These are phyloP conservation scores for Micromussa lordhowensis DNA, from an alignment of 92 coral and sea anemone genomes.

Conservation along the genomic window DNA sequence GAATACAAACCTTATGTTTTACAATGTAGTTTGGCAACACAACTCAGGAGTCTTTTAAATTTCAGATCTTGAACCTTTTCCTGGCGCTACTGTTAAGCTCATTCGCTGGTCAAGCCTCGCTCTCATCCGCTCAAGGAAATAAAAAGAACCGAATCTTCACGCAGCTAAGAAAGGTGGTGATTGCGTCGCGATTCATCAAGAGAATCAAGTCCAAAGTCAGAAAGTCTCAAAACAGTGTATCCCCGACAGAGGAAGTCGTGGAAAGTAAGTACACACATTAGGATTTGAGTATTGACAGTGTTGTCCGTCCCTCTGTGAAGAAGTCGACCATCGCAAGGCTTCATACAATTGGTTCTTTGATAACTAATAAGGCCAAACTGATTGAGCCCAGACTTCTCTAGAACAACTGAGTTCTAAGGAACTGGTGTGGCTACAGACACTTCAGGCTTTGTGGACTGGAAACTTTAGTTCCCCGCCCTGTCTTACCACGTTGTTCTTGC, in stretches of 20 bases:
- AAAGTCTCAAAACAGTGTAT: constrained; percentile 17
- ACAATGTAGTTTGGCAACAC: too few relatives aligned
- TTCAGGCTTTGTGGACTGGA: too few relatives aligned
- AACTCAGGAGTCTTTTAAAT: background rate
- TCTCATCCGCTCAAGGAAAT: constrained; percentile 19
- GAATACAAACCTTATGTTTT: too few relatives aligned
- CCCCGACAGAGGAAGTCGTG: background rate
- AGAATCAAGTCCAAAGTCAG: constrained; percentile 38
- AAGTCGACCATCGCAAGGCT: too few relatives aligned
- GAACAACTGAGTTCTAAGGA: too few relatives aligned
- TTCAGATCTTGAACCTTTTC: constrained; percentile 88
- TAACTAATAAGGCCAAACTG: too few relatives aligned
- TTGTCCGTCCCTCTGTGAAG: too few relatives aligned
- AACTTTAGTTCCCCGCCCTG: too few relatives aligned
- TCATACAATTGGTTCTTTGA: too few relatives aligned
- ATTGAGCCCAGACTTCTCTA: too few relatives aligned
- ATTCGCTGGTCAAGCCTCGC: constrained; percentile 70
- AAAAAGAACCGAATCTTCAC: constrained; percentile 29
- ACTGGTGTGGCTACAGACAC: too few relatives aligned
- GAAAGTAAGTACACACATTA: background rate
- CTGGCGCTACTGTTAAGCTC: constrained; percentile 89
- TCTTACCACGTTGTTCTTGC: too few relatives aligned
- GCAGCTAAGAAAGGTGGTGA: constrained; percentile 30
- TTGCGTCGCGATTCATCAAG: constrained; percentile 49
- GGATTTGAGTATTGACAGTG: background rate